Evolutionary conservation across 2,797 vertebrate genomes (phyloP).

Genomic region (Gymnopithys bicolor): DNA sequence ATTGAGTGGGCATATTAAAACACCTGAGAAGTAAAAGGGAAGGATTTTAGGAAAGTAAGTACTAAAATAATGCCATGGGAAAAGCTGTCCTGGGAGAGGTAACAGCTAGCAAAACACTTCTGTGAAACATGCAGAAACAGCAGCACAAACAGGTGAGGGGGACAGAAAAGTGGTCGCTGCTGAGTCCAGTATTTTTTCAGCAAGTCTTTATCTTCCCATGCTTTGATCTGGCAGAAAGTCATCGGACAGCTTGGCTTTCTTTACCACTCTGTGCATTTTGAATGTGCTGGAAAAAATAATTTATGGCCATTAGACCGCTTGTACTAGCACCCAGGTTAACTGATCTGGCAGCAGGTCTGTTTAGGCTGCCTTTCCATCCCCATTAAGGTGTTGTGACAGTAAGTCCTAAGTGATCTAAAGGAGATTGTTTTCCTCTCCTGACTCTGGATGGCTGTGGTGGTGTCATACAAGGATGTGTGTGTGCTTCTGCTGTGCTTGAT

Average conservation of each 20-base stretch:
- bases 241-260: neutral
- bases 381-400: neutral
- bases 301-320: fast-evolving
- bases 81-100: neutral
- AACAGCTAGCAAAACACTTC: neutral
- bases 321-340: neutral
- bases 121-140: neutral
- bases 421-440: neutral
- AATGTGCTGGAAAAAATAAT: neutral
- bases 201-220: neutral
- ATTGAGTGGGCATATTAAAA: neutral
- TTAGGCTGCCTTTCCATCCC: neutral
- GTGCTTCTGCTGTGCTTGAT: neutral
- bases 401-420: neutral
- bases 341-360: neutral
- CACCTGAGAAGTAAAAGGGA: neutral
- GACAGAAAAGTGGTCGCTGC: neutral
- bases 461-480: neutral
- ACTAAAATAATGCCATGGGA: neutral
- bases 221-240: neutral
- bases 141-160: neutral
- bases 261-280: neutral
- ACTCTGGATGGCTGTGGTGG: neutral
- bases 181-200: neutral
- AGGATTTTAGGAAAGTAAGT: neutral